Conservation (phyloP, 2,113 vertebrate genomes). For the Dryoscopus gambensis region DNA sequence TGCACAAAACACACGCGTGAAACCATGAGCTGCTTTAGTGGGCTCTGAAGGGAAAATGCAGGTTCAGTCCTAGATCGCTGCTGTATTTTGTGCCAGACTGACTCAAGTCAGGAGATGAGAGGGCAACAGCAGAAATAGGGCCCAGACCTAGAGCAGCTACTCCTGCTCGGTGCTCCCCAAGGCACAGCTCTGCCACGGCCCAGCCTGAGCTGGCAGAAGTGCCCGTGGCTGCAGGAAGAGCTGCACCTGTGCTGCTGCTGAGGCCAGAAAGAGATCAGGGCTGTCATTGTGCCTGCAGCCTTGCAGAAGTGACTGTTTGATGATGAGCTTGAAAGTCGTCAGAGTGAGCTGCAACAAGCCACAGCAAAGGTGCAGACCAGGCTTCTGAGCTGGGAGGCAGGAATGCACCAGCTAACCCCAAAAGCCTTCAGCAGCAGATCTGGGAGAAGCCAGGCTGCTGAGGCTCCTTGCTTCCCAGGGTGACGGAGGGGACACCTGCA, state of each 20-base stretch:
- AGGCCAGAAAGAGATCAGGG: background rate
- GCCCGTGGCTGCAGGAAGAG: background rate
- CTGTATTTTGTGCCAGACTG: background rate
- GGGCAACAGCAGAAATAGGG: no score
- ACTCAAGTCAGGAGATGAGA: no score
- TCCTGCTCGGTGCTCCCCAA: no score
- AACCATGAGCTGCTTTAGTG: background rate
- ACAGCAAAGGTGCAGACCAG: background rate
- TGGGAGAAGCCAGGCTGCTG: background rate
- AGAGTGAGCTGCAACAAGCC: background rate
- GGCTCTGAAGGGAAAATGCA: background rate
- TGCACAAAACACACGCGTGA: background rate
- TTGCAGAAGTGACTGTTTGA: no score
- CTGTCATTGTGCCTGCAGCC: background rate
- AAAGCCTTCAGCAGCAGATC: background rate
- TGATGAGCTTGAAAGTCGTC: background rate
- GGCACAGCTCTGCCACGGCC: no score
- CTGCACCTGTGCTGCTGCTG: fast-evolving
- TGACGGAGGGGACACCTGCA: background rate
- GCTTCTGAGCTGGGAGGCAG: background rate
- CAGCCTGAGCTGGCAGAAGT: background rate
- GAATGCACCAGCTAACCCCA: background rate
- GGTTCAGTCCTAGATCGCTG: fast-evolving
- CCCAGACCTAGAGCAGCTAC: no score
- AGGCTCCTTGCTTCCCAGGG: background rate